Evolutionary conservation across 2,797 vertebrate genomes (phyloP).

Genomic region (Rhincodon typus): DNA sequence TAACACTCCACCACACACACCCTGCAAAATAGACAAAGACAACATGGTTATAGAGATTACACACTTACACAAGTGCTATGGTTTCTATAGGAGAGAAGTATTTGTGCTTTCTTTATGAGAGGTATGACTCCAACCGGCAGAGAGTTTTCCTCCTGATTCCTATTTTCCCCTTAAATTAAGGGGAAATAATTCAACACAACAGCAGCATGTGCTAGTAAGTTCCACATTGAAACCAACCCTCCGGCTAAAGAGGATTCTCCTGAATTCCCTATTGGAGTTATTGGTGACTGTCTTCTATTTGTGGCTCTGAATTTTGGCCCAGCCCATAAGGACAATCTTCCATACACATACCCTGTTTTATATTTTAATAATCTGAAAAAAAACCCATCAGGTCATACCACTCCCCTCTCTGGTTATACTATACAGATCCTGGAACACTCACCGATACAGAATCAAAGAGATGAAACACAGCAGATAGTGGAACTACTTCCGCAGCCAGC

Average conservation of each 20-base stretch:
- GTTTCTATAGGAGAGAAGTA: not conserved
- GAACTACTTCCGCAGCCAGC: constrained; percentile 61
- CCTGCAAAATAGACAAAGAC: constrained; percentile 50
- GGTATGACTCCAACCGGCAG: too few species aligned
- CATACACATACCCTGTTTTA: not conserved
- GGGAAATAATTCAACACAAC: not conserved
- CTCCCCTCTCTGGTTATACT: not conserved
- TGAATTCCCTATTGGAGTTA: not conserved
- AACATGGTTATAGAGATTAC: not conserved
- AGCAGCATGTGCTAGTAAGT: not conserved
- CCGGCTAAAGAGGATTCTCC: not conserved
- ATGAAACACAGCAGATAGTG: constrained; percentile 64
- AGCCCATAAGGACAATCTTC: not conserved
- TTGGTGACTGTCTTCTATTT: not conserved
- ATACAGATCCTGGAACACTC: constrained; percentile 48
- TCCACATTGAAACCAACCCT: not conserved
- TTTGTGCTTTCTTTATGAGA: too few species aligned
- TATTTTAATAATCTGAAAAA: not conserved
- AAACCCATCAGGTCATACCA: not conserved
- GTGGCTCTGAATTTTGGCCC: not conserved
- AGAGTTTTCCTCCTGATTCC: too few species aligned
- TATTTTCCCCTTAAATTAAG: too few species aligned
- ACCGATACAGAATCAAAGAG: constrained; percentile 67
- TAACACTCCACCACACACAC: constrained; percentile 60
- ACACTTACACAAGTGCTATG: not conserved